These are phyloP conservation scores for Semotilus atromaculatus DNA, from an alignment of 2,797 vertebrate genomes.

Conservation along the genomic window DNA sequence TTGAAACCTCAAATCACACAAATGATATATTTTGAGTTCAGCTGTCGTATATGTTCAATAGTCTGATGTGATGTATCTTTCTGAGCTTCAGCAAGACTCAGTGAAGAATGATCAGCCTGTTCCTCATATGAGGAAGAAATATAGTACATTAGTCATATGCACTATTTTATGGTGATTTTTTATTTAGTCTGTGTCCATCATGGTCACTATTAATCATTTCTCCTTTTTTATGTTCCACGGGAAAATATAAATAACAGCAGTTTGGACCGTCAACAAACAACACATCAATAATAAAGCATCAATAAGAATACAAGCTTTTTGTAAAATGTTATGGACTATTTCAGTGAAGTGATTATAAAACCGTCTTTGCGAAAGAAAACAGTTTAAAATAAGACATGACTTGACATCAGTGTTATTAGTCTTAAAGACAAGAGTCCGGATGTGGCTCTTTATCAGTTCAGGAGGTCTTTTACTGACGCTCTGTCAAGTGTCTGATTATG, in stretches of 20 bases:
- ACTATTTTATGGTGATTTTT: not conserved
- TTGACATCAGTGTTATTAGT: not conserved
- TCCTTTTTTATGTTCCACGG: not conserved
- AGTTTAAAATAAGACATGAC: not conserved
- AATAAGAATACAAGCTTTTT: not conserved
- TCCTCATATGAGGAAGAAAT: not conserved
- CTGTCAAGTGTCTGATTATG: not conserved
- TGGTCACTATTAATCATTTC: not conserved
- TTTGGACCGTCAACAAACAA: not conserved
- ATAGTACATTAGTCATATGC: not conserved
- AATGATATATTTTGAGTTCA: not conserved
- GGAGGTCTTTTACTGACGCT: not conserved
- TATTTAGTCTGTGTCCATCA: not conserved
- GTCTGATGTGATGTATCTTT: not conserved
- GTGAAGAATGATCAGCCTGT: not conserved
- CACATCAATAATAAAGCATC: not conserved
- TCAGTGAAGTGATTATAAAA: not conserved
- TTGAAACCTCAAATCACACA: no score
- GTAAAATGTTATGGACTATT: not conserved
- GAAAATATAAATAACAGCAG: not conserved
- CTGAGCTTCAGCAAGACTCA: not conserved
- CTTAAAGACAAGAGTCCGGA: not conserved
- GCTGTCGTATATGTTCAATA: not conserved
- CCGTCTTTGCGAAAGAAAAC: not conserved
- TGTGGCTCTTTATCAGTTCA: slow-evolving; percentile 10